A percentile compares a stretch with the other conserved stretches of the same genome.
Evolutionary conservation across 2,797 vertebrate species (phyloP).

Genomic region (Heliangelus exortis): DNA sequence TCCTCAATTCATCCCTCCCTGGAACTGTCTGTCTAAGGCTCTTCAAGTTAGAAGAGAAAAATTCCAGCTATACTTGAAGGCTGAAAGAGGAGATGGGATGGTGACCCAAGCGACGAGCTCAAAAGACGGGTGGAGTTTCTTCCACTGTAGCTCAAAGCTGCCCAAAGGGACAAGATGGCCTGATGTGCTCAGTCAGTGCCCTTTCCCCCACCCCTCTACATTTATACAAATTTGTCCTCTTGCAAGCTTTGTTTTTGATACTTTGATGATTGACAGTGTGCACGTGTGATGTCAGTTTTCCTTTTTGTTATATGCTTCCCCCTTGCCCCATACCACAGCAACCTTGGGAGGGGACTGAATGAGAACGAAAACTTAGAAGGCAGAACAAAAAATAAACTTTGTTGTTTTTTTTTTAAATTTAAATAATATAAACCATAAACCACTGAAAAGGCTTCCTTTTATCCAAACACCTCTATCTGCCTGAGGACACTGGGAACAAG

Average conservation of each 20-base stretch:
- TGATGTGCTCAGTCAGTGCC: constrained; percentile 28
- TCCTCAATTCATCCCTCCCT: neutral
- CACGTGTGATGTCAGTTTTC: constrained; percentile 59
- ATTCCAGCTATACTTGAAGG: neutral
- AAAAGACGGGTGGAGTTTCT: neutral
- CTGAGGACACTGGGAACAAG: constrained; percentile 53
- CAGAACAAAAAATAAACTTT: neutral
- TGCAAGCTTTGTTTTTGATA: constrained; percentile 66
- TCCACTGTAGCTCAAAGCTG: neutral
- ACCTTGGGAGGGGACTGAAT: neutral
- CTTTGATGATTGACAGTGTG: constrained; percentile 50
- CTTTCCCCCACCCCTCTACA: neutral
- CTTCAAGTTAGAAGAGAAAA: neutral
- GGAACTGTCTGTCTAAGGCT: neutral
- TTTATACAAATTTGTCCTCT: constrained; percentile 47
- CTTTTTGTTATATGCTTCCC: constrained; percentile 34
- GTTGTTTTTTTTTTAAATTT: neutral
- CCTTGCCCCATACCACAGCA: neutral
- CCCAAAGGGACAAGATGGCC: neutral
- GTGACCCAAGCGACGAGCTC: neutral
- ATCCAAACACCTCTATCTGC: constrained; percentile 43
- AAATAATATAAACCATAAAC: constrained; percentile 41
- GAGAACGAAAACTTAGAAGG: constrained; percentile 27
- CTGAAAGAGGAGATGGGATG: neutral
- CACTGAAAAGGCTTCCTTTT: constrained; percentile 65